These are phyloP conservation scores for Byasa hedistus DNA, from an alignment of 2,888 invertebrate genomes.

Conservation along the genomic window DNA sequence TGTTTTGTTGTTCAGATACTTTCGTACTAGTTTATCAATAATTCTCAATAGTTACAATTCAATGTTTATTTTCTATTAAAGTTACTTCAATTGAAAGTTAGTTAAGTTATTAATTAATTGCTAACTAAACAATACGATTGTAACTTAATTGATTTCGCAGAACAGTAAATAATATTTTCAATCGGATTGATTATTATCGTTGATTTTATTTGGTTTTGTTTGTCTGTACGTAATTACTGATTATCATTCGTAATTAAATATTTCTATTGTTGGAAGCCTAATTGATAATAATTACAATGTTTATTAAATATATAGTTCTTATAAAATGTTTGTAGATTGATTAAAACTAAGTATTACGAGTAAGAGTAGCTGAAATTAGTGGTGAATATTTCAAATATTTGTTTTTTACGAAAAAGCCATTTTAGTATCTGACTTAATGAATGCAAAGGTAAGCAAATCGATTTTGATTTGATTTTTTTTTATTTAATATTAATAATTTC, in stretches of 20 bases:
- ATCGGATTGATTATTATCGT: conserved; percentile 3
- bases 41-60: too few relatives aligned
- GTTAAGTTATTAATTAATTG: conserved; percentile 24
- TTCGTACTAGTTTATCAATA: too few relatives aligned
- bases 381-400: neutral
- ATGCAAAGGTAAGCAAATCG: too few relatives aligned
- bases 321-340: neutral
- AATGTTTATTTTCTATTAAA: conserved; percentile 16
- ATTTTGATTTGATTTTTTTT: too few relatives aligned
- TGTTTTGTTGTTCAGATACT: too few relatives aligned
- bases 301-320: neutral
- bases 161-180: neutral
- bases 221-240: conserved; percentile 1
- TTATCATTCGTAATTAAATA: neutral
- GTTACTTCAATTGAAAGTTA: conserved; percentile 15
- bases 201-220: conserved; percentile 4
- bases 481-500: too few relatives aligned
- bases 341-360: too few relatives aligned
- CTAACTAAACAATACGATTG: conserved; percentile 18
- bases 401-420: too few relatives aligned
- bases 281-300: conserved; percentile 1
- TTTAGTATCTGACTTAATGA: too few relatives aligned
- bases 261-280: neutral
- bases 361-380: neutral
- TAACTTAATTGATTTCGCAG: conserved; percentile 15